Evolutionary conservation across 2,888 invertebrate species (phyloP).

Genomic region (Lasius platythorax): DNA sequence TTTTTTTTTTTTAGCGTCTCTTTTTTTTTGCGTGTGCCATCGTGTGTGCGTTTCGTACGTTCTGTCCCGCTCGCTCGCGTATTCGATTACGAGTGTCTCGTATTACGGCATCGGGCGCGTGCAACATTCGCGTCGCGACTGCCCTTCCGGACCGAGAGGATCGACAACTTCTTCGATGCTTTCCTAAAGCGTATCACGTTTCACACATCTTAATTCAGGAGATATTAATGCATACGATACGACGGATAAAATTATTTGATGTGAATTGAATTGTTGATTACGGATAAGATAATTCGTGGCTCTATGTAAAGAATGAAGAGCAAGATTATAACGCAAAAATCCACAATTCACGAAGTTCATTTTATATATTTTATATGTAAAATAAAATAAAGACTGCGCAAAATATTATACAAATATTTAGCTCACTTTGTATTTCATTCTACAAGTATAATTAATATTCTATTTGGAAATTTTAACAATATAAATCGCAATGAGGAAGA

Average conservation of each 20-base stretch:
- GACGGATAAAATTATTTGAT: background rate
- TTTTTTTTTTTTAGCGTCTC: conserved; percentile 53
- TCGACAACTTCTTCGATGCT: conserved; percentile 51
- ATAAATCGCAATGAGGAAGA: background rate
- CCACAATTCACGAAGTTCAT: background rate
- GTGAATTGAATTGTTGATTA: background rate
- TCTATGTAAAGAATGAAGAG: background rate
- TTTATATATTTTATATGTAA: background rate
- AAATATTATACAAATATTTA: conserved; percentile 10
- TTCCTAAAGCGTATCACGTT: conserved; percentile 36
- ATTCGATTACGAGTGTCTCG: conserved; percentile 77
- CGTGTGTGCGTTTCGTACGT: conserved; percentile 65
- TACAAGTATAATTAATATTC: background rate
- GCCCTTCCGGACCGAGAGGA: conserved; percentile 19
- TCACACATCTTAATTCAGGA: conserved; percentile 48
- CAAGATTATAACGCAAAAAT: background rate
- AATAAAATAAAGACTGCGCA: background rate
- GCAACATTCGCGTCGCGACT: conserved; percentile 64
- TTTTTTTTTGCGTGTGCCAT: conserved; percentile 64
- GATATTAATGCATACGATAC: background rate
- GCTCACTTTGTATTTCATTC: background rate
- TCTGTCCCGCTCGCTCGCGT: conserved; percentile 71
- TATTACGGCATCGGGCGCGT: conserved; percentile 74
- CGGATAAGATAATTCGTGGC: conserved; percentile 5
- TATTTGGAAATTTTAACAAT: background rate